Percentiles rank a stretch among this genome's conserved stretches.
These are phyloP conservation scores for Bucorvus abyssinicus DNA, from an alignment of 2,797 vertebrate genomes.

Conservation along the genomic window DNA sequence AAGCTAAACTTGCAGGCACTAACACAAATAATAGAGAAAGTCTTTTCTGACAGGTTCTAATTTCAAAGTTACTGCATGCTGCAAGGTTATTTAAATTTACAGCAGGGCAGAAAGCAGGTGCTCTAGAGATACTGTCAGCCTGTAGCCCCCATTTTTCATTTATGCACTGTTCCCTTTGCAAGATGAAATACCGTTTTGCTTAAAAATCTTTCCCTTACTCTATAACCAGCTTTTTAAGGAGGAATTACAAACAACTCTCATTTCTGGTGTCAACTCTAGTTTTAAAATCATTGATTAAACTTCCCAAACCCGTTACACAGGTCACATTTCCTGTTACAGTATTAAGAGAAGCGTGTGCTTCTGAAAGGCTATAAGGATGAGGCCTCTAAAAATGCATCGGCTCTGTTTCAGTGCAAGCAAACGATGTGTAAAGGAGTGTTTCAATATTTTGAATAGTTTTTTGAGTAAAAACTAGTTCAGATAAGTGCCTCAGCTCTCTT, in stretches of 20 bases:
- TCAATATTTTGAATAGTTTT: slow-evolving; percentile 26
- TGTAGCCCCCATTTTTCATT: not conserved
- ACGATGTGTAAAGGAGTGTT: not conserved
- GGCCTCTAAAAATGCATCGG: not conserved
- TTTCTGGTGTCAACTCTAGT: not conserved
- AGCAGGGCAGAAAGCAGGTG: slow-evolving; percentile 4
- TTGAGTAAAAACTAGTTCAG: slow-evolving; percentile 32
- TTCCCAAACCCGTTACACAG: not conserved
- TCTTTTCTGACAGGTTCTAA: slow-evolving; percentile 16
- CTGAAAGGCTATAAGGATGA: not conserved
- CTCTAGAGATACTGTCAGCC: slow-evolving; percentile 25
- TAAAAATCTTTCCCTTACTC: not conserved
- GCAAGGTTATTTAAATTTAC: slow-evolving; percentile 36
- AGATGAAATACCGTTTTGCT: not conserved
- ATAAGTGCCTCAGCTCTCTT: slow-evolving; percentile 18
- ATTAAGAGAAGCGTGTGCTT: not conserved
- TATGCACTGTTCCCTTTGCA: not conserved
- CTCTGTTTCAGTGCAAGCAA: not conserved
- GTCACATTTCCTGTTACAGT: not conserved
- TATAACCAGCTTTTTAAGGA: not conserved
- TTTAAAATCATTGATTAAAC: not conserved
- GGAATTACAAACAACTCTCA: not conserved
- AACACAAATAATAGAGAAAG: not conserved
- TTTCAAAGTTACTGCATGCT: slow-evolving; percentile 32
- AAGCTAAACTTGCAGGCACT: not conserved